Percentiles rank a stretch among this genome's conserved stretches.
These are phyloP conservation scores for Brachyistius frenatus DNA, from an alignment of 2,113 vertebrate genomes.

Conservation along the genomic window DNA sequence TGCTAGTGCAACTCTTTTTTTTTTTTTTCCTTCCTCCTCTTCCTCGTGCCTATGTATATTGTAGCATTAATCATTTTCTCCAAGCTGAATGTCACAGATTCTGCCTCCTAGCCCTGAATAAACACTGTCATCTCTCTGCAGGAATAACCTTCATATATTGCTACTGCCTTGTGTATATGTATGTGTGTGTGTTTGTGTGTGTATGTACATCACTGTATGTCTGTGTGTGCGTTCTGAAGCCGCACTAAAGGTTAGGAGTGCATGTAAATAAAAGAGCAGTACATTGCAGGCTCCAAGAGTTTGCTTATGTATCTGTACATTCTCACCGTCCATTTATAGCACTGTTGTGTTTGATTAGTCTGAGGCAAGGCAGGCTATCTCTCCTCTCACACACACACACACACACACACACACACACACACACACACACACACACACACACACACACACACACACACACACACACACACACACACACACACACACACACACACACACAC, in stretches of 20 bases:
- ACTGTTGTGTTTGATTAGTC: constrained; percentile 81
- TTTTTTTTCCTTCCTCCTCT: constrained; percentile 30
- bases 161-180: constrained; percentile 56
- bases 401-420: constrained; percentile 11
- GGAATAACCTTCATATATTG: constrained; percentile 81
- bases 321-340: constrained; percentile 61
- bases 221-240: constrained; percentile 23
- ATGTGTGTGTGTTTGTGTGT: constrained; percentile 33
- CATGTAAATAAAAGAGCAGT: constrained; percentile 75
- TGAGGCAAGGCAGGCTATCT: constrained; percentile 67
- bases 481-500: constrained; percentile 5
- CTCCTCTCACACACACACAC: constrained; percentile 7
- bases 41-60: constrained; percentile 72
- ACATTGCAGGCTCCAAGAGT: constrained; percentile 51
- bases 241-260: constrained; percentile 69
- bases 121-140: constrained; percentile 79
- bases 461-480: not conserved
- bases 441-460: constrained; percentile 9
- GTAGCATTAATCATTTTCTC: constrained; percentile 80
- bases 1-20: constrained; percentile 5
- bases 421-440: not conserved
- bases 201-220: constrained; percentile 16
- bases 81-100: constrained; percentile 78
- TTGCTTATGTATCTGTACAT: constrained; percentile 62
- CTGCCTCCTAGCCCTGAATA: constrained; percentile 78